These are phyloP conservation scores for Lordiphosa mommai DNA, from an alignment of 1,140 invertebrate species.

Conservation along the genomic window DNA sequence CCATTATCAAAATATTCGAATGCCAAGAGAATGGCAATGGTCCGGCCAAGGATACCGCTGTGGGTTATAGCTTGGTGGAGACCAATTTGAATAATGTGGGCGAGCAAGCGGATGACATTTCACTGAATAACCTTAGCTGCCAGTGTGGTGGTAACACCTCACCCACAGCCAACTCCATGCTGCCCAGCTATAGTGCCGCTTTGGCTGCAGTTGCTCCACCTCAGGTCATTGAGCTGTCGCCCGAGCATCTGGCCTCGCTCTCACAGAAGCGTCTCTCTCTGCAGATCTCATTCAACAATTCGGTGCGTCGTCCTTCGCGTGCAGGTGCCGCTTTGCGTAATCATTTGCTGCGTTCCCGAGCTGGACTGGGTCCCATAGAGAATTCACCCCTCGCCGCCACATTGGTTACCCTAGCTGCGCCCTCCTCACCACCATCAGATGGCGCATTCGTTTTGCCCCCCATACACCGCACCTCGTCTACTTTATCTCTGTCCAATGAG, in stretches of 20 bases:
- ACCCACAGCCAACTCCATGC: slow-evolving; percentile 17
- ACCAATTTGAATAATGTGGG: slow-evolving; percentile 27
- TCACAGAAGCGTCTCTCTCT: slow-evolving; percentile 76
- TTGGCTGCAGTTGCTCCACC: slow-evolving; percentile 33
- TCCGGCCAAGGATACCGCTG: slow-evolving; percentile 43
- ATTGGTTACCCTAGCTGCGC: slow-evolving; percentile 6
- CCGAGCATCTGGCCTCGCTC: slow-evolving; percentile 67
- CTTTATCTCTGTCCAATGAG: slow-evolving; percentile 59
- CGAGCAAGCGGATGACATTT: slow-evolving; percentile 43
- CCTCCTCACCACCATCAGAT: neutral
- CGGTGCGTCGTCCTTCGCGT: slow-evolving; percentile 56
- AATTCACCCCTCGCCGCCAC: neutral
- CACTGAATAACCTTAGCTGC: slow-evolving; percentile 47
- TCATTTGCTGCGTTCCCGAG: slow-evolving; percentile 65
- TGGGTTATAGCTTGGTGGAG: slow-evolving; percentile 60
- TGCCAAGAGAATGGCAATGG: slow-evolving; percentile 24
- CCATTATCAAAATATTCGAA: slow-evolving; percentile 77
- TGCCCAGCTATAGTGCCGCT: slow-evolving; percentile 60
- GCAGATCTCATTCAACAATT: slow-evolving; percentile 75
- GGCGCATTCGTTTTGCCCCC: slow-evolving; percentile 21
- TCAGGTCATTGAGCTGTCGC: slow-evolving; percentile 70
- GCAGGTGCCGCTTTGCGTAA: slow-evolving; percentile 57
- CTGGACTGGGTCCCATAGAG: slow-evolving; percentile 43
- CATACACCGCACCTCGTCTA: slow-evolving; percentile 66
- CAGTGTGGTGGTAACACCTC: slow-evolving; percentile 55